Base-by-base conservation (phyloP, 2,113 vertebrate species). In the Nyctereutes procyonoides region DNA sequence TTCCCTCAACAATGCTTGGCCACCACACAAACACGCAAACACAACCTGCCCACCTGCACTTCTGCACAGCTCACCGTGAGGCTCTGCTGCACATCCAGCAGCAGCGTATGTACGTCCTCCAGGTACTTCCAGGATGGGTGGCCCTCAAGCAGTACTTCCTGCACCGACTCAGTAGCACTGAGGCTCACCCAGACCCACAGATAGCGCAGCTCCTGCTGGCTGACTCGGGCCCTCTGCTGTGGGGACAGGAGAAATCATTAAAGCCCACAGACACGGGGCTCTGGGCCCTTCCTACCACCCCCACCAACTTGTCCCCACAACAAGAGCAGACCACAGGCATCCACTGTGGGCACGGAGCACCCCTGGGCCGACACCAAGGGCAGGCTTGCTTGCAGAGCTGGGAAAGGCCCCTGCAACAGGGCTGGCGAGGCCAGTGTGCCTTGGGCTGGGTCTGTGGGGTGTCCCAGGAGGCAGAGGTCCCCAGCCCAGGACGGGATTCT, bases 101-200 rank as follows among this genome's bases (percentile, higher is more conserved):
- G 98, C 90, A 99, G 99, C 0, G 77, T 96, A 43, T 99, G 98
- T 48, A 99, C 96, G 56, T 99, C 98, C 1, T 97, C 87, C 0
- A 98, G 98, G 96, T 99, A 99, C 11, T 86, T 95, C 96, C 98
- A 98, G 28, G 99, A 99, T 0, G 99, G 99, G 95, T 99, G 99
- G 93, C 98, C 98, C 81, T 98, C 98, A 0, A 99, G 98, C 97
- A 99, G 97, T 83, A 99, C 98, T 4, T 97, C 98, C 26, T 97
- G 98, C 97, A 99, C 99, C 48, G 98, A 99, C 98, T 99, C 98
- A 62, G 99, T 97, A 0, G 99, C 97, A 10, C 98, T 98, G 81
- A 98, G 98, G 96, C 99, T 99, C 94, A 99, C 92, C 9, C 98
- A 98, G 94, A 99, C 98, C 99, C 99, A 99, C 97, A 99, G 98